phyloP scores from a whole-genome alignment of 2,797 vertebrate genomes.

The Glossophaga mutica region DNA sequence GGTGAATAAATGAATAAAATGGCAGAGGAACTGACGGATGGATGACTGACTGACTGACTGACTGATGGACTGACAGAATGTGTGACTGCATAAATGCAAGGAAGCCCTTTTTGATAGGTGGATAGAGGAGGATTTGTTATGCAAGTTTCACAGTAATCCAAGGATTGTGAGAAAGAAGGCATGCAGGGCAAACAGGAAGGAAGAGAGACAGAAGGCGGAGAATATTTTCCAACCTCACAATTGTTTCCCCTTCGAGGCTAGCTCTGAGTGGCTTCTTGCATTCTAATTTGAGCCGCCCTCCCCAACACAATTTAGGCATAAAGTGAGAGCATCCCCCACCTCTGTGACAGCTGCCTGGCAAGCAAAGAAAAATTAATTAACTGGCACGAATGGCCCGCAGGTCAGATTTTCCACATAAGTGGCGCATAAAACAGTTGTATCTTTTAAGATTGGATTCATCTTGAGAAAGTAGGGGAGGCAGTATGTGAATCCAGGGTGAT shows the following conservation, averaged over 20 bases:
- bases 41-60: not conserved
- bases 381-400: slow-evolving; percentile 67
- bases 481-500: slow-evolving; percentile 3
- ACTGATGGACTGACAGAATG: not conserved
- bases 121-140: not conserved
- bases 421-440: slow-evolving; percentile 58
- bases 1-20: not conserved
- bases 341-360: slow-evolving; percentile 58
- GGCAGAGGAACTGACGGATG: not conserved
- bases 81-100: not conserved
- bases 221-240: not conserved
- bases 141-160: not conserved
- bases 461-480: slow-evolving; percentile 37
- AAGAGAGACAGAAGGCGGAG: not conserved
- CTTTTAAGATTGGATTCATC: slow-evolving; percentile 65
- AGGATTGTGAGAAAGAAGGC: not conserved
- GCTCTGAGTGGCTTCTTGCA: slow-evolving; percentile 33
- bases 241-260: not conserved
- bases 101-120: not conserved
- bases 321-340: slow-evolving; percentile 47
- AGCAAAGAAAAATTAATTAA: slow-evolving; percentile 71
- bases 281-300: slow-evolving; percentile 49
- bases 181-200: not conserved
- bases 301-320: slow-evolving; percentile 49
- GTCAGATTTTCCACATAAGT: slow-evolving; percentile 74